Evolutionary conservation across 2,113 vertebrate species (phyloP).

Genomic region (Malurus cyaneus): DNA sequence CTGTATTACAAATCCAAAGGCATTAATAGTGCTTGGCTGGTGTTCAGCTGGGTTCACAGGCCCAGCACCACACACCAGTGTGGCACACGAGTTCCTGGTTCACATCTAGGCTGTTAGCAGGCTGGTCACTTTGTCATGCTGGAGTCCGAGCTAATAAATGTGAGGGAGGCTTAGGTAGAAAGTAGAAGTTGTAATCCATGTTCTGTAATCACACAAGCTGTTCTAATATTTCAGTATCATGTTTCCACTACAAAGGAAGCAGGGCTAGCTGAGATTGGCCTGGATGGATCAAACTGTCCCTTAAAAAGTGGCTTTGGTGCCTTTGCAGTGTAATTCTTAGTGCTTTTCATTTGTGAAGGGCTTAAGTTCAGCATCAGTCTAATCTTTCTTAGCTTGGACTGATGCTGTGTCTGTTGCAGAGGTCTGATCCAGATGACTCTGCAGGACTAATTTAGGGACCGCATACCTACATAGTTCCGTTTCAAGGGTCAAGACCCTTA

Average conservation of each 20-base stretch:
- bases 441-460: not conserved
- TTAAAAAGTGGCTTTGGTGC: not conserved
- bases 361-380: not conserved
- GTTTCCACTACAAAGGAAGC: not conserved
- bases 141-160: rapidly evolving
- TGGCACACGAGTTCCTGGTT: not conserved
- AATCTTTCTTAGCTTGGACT: not conserved
- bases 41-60: not conserved
- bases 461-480: not conserved
- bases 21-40: not conserved
- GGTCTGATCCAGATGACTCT: not conserved
- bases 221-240: not conserved
- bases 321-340: not conserved
- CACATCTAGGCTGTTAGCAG: not conserved
- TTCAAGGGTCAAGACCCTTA: not conserved
- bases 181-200: not conserved
- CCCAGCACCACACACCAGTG: not conserved
- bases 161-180: not conserved
- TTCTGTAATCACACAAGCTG: not conserved
- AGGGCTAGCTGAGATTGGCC: not conserved
- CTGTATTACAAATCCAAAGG: not conserved
- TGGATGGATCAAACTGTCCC: not conserved
- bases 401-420: not conserved
- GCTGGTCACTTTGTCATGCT: not conserved
- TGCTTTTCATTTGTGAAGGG: not conserved